Conservation (phyloP, 2,797 vertebrate species). For the Sylvilagus floridanus region DNA sequence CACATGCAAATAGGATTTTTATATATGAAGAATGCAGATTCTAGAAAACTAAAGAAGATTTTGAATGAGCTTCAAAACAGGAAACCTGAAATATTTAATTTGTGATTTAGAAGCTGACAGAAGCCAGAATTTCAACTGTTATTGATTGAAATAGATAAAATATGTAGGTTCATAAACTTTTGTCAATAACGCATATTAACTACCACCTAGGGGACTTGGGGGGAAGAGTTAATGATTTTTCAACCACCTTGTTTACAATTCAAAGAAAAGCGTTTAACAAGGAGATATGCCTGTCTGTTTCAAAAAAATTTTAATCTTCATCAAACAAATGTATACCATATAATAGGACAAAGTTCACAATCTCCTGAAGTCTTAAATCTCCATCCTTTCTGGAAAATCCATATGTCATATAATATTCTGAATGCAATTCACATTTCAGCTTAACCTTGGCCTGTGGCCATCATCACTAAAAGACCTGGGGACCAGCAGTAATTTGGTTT, state of each 20-base stretch:
- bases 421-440: constrained; percentile 52
- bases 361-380: neutral
- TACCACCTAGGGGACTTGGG: neutral
- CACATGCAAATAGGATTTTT: neutral
- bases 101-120: constrained; percentile 29
- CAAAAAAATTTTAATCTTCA: neutral
- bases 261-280: neutral
- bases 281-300: neutral
- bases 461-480: constrained; percentile 41
- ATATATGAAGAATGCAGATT: neutral
- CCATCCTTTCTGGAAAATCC: constrained; percentile 60
- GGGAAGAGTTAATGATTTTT: neutral
- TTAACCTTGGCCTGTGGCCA: constrained; percentile 62
- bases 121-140: neutral
- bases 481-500: constrained; percentile 37
- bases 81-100: neutral
- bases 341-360: neutral
- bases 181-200: neutral
- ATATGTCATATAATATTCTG: constrained; percentile 43
- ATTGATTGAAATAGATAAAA: neutral
- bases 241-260: neutral
- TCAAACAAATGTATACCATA: constrained; percentile 16
- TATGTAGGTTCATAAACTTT: neutral
- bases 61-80: neutral
- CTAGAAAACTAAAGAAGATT: constrained; percentile 35